Evolutionary conservation across 2,888 invertebrate genomes (phyloP).

Genomic region (Dermolepida albohirtum): DNA sequence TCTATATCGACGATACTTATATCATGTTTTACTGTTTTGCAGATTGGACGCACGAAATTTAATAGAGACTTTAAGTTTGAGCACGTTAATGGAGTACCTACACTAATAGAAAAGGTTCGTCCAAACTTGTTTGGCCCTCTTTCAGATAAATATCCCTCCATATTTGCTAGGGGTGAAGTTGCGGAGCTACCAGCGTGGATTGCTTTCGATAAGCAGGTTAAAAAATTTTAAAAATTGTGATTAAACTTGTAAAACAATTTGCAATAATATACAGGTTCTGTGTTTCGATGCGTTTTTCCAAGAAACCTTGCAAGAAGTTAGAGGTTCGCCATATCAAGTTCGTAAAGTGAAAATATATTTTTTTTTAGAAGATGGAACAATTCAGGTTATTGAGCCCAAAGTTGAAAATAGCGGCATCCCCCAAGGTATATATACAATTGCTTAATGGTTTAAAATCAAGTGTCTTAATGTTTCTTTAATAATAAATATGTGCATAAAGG

Average conservation of each 20-base stretch:
- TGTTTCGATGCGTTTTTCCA: conserved; percentile 83
- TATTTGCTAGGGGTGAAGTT: conserved; percentile 81
- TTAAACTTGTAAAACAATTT: conserved; percentile 43
- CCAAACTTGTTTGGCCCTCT: conserved; percentile 72
- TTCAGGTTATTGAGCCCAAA: conserved; percentile 86
- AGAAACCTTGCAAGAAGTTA: conserved; percentile 83
- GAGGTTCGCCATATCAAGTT: conserved; percentile 75
- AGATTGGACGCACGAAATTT: conserved; percentile 75
- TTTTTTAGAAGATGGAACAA: conserved; percentile 91
- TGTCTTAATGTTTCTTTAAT: too few species aligned
- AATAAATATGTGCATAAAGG: too few species aligned
- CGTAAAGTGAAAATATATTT: conserved; percentile 87
- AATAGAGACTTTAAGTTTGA: conserved; percentile 69
- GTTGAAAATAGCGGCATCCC: conserved; percentile 86
- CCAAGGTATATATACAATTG: conserved; percentile 72
- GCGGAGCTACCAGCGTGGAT: conserved; percentile 86
- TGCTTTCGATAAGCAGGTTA: conserved; percentile 87
- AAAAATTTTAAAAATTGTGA: conserved; percentile 1
- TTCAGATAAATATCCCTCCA: conserved; percentile 73
- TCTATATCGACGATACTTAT: too few species aligned
- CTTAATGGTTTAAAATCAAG: too few species aligned
- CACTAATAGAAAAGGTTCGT: conserved; percentile 72
- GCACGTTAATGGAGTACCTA: conserved; percentile 70
- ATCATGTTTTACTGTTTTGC: conserved; percentile 43
- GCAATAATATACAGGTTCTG: conserved; percentile 69